Percentiles rank a stretch among this genome's conserved stretches.
These are phyloP conservation scores for Heliangelus exortis DNA, from an alignment of 2,797 vertebrate genomes.

Conservation along the genomic window DNA sequence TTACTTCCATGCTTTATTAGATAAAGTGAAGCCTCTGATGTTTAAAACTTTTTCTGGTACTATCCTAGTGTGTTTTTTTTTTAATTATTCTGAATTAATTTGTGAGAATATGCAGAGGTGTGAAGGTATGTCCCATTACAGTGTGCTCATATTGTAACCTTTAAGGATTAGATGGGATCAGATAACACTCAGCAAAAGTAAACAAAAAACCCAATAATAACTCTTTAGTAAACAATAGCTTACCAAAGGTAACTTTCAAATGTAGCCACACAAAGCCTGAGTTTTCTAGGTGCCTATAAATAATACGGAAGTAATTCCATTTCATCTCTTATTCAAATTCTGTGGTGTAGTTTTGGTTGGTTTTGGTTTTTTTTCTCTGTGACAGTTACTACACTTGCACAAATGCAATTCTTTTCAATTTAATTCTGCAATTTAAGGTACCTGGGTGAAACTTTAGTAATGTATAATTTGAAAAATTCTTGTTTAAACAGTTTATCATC, in stretches of 20 bases:
- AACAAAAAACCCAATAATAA: not conserved
- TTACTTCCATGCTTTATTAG: not conserved
- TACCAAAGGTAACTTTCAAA: not conserved
- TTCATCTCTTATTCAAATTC: not conserved
- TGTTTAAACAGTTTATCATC: not conserved
- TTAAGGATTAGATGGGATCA: not conserved
- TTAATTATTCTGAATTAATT: not conserved
- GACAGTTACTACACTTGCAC: not conserved
- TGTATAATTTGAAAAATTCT: rapidly evolving
- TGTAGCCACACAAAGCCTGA: not conserved
- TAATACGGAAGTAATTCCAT: not conserved
- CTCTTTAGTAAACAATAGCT: not conserved
- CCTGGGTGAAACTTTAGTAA: not conserved
- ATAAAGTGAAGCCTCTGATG: not conserved
- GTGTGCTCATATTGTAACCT: not conserved
- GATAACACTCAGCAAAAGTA: not conserved
- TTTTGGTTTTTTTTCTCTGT: not conserved
- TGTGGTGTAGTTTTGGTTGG: not conserved
- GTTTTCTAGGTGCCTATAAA: rapidly evolving
- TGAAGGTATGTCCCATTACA: not conserved
- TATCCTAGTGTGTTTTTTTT: not conserved
- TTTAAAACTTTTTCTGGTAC: not conserved
- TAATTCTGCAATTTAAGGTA: rapidly evolving
- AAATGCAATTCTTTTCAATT: not conserved
- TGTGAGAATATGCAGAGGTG: not conserved